Evolutionary conservation across 1,140 invertebrate species (phyloP), one percentile per base, ranked within the genome.

Genomic region (Geopemphigus sp.): DNA sequence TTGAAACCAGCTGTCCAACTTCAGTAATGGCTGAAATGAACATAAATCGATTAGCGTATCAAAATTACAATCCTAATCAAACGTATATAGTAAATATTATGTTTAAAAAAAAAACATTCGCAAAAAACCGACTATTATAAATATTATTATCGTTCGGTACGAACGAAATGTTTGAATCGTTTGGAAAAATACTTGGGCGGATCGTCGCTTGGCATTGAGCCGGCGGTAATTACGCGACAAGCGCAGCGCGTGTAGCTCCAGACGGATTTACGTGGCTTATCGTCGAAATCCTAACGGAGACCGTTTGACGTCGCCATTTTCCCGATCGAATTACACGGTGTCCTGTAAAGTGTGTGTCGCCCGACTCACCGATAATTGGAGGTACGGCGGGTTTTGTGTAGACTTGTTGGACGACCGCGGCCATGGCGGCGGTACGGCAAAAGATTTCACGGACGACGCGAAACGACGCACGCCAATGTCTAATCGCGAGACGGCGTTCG

Each of bases 1-100:
- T 11, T 61, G 74, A 78, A n/a, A 47, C 63, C 19, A 78, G 12
- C 17, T 78, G n/a, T 12, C 74, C 74, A 19, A 78, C 74, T 59
- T 78, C 74, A 12, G 56, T 63, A 24, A 61, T 78, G 8, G 39
- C 74, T 78, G 10, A 61, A 78, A 72, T 10, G 54, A 72, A 29
- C 10, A 72, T 6, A 66, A 66, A 45, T 8, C 8, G 5, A n/a
- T 54, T 54, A 19, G 5, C 19, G 19, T 15, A 6, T 8, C 0
- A 56, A 22, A 8, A 56, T 56, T 56, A 10, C 15, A 5, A n/a
- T 56, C 6, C n/a, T 54, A 19, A 54, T 39, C 8, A 39, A 8
- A 39, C 47, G 1, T 19, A 5, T 54, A 5, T 54, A 54, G 19
- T 54, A 5, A 54, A 4, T 19, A 19, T n/a, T n/a, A n/a, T n/a